Conservation (phyloP, 30 jellyfish, hydroid and myxozoan genomes). For the Hydractinia symbiolongicarpus region DNA sequence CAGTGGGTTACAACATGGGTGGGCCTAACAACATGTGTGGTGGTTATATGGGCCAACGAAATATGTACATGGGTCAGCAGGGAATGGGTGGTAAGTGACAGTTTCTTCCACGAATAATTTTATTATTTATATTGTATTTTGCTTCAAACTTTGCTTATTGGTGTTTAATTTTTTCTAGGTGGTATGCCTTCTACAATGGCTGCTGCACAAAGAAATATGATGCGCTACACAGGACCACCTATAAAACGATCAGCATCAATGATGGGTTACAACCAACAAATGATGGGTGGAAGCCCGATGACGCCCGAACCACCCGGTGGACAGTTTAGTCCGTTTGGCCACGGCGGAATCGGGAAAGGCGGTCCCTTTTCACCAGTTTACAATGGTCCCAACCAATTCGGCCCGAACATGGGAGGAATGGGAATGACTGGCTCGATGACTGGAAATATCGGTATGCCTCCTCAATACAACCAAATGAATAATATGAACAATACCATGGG, state of each 20-base stretch:
- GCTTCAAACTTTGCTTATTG: background rate
- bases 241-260: slow-evolving; percentile 83
- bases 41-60: slow-evolving; percentile 54
- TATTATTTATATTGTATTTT: background rate
- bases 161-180: slow-evolving; percentile 2
- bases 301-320: slow-evolving; percentile 69
- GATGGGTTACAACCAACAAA: slow-evolving; percentile 61
- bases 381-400: slow-evolving; percentile 72
- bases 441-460: slow-evolving; percentile 87
- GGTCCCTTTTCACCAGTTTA: slow-evolving; percentile 95
- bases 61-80: slow-evolving; percentile 61
- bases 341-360: slow-evolving; percentile 34
- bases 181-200: slow-evolving; percentile 28
- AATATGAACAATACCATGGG: slow-evolving; percentile 44
- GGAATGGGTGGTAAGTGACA: slow-evolving; percentile 32
- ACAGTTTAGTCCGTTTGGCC: slow-evolving; percentile 39
- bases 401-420: slow-evolving; percentile 82
- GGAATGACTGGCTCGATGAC: slow-evolving; percentile 77
- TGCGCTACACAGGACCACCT: slow-evolving; percentile 47
- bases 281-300: slow-evolving; percentile 81
- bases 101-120: background rate
- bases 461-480: slow-evolving; percentile 59
- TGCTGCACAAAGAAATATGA: slow-evolving; percentile 33
- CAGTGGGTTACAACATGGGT: slow-evolving; percentile 54
- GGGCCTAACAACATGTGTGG: slow-evolving; percentile 28